Percentiles rank a stretch among this genome's conserved stretches.
Conservation (phyloP, 2,797 vertebrate species). For the Tinamus major region DNA sequence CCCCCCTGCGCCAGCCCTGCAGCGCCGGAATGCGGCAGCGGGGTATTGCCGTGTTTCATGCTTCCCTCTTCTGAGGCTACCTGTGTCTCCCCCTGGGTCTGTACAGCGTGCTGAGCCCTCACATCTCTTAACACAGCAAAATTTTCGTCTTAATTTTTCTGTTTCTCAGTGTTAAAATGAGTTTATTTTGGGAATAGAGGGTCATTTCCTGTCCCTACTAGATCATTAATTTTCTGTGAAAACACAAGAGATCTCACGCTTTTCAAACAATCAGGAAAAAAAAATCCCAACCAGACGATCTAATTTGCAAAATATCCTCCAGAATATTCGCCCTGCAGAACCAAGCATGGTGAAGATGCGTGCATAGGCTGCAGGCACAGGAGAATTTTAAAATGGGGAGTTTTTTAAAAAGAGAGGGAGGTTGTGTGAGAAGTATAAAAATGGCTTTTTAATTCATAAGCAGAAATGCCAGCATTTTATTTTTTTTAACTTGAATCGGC, state of each 20-base stretch:
- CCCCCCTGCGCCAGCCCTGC: conserved; percentile 9
- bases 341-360: not conserved
- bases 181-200: conserved; percentile 10
- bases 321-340: not conserved
- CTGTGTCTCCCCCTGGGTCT: not conserved
- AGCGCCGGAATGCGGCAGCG: not conserved
- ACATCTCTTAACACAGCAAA: conserved; percentile 2
- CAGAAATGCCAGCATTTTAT: fast-evolving
- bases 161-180: conserved; percentile 33
- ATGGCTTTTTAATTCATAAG: conserved; percentile 21
- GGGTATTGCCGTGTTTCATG: conserved; percentile 20
- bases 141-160: conserved; percentile 64
- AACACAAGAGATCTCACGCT: not conserved
- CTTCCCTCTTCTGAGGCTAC: not conserved
- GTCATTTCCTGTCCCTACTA: conserved; percentile 14
- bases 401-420: not conserved
- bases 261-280: conserved; percentile 4
- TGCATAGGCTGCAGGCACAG: not conserved
- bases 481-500: not conserved
- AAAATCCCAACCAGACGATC: not conserved
- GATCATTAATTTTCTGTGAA: conserved; percentile 39
- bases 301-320: not conserved
- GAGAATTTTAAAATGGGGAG: not conserved
- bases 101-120: conserved; percentile 20
- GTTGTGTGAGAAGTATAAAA: conserved; percentile 7